phyloP scores from a whole-genome alignment of 2,113 vertebrate genomes.

The Chinchilla lanigera region DNA sequence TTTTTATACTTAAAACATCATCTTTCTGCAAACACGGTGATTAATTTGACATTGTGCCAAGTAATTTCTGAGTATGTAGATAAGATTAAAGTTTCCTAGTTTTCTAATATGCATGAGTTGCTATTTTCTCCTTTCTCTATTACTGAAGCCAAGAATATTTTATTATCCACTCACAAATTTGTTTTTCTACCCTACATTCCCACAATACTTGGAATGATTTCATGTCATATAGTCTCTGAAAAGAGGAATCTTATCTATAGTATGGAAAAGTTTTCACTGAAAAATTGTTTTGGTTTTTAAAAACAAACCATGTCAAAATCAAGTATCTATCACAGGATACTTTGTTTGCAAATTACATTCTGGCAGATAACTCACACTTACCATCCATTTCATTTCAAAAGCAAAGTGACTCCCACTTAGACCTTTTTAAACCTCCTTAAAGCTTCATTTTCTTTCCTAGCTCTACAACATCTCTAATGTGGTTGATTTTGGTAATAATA shows the following conservation, averaged over 20 bases:
- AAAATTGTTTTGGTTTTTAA: conserved; percentile 68
- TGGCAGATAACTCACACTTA: conserved; percentile 7
- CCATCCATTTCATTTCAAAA: conserved; percentile 31
- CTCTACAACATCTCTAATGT: conserved; percentile 52
- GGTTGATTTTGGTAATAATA: conserved; percentile 67
- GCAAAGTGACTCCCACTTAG: conserved; percentile 14
- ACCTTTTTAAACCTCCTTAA: conserved; percentile 21
- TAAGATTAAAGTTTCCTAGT: conserved; percentile 65
- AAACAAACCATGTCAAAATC: conserved; percentile 67
- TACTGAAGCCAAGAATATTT: conserved; percentile 54
- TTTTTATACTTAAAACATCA: conserved; percentile 69
- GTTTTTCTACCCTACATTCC: conserved; percentile 65
- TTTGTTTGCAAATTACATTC: conserved; percentile 39
- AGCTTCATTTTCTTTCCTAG: conserved; percentile 62
- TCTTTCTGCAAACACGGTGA: conserved; percentile 69
- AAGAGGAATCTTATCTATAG: conserved; percentile 55
- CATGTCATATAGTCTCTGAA: conserved; percentile 56
- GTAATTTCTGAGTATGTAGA: conserved; percentile 58
- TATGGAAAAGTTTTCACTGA: conserved; percentile 54
- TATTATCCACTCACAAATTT: conserved; percentile 55
- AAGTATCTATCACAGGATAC: conserved; percentile 23
- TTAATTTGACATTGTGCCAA: conserved; percentile 64
- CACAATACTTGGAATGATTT: conserved; percentile 76
- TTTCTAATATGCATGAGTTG: conserved; percentile 30
- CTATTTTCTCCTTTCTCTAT: conserved; percentile 22